Base-by-base conservation (phyloP, 2,888 invertebrate species). In the Charanyca ferruginea region DNA sequence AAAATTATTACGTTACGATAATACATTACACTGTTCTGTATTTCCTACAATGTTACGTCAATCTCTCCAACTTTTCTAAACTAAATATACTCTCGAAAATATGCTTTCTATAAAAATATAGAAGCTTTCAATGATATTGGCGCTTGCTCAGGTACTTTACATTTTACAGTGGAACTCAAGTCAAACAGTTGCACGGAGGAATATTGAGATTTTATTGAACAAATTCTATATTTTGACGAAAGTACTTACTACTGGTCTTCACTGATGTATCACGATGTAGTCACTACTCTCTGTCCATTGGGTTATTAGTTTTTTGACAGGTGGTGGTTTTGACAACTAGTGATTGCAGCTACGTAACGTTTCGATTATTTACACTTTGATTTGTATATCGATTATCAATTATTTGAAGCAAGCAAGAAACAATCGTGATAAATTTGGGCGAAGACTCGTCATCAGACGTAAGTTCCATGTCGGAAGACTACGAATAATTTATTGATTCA, bases 121-220 rank as follows among this genome's bases (percentile, higher is more conserved):
- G 60, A 70, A 74, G 85, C 89, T 90, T 84, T 89, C 82, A 89
- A 85, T 87, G 84, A 89, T 88, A 91, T 90, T 90, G 84, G 83
- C 73, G 63, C 82, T 68, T 66, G 58, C 72, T 76, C 72, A 66
- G 75, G 73, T 82, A 71, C 82, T 79, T 83, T 75, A 81, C 65
- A 80, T 80, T 76, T 85, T 83, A 64, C 51, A 66, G 60, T 84
- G 84, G 85, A 78, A 83, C 78, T 87, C 87, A 74, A 83, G 79
- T 87, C 88, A 87, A 90, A 90, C 83, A 88, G 79, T 84, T 80
- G 77, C 81, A 84, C 80, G 83, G 77, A 84, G 84, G 80, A 83
- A 80, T 91, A 87, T 86, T 84, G 85, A 87, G 81, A 90, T 90
- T 90, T 87, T 89, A 89, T 90, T 85, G 86, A 84, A 85, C 76